Evolutionary conservation across 2,113 vertebrate genomes (phyloP).

Genomic region (Rhinoderma darwinii): DNA sequence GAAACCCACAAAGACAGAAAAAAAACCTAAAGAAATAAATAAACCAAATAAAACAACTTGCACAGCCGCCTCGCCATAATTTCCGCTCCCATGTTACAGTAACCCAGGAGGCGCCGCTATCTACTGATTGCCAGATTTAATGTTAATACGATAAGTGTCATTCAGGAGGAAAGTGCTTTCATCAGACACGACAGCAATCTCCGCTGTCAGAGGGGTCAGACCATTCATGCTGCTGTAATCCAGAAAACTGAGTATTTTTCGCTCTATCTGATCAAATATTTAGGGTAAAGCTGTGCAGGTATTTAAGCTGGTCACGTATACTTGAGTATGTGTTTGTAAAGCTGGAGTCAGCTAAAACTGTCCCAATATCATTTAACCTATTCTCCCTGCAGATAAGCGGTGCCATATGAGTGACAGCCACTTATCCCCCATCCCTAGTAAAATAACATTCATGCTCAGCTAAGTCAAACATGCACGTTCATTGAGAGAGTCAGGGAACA

Average conservation of each 20-base stretch:
- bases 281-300: slow-evolving; percentile 17
- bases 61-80: background rate
- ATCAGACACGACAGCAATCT: background rate
- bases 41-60: slow-evolving; percentile 49
- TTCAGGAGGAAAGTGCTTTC: background rate
- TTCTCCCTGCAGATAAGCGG: background rate
- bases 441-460: too few relatives aligned
- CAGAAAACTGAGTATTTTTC: background rate
- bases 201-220: background rate
- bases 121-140: slow-evolving; percentile 30
- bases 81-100: slow-evolving; percentile 24
- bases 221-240: slow-evolving; percentile 6
- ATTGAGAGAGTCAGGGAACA: too few relatives aligned
- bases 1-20: slow-evolving; percentile 41
- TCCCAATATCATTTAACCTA: background rate
- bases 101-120: slow-evolving; percentile 1
- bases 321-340: background rate
- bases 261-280: background rate
- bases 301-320: background rate
- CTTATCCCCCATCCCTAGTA: too few relatives aligned
- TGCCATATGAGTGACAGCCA: background rate
- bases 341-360: background rate
- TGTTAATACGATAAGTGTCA: slow-evolving; percentile 36
- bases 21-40: slow-evolving; percentile 52
- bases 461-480: too few relatives aligned